A percentile compares a stretch with the other conserved stretches of the same genome.
phyloP scores from a whole-genome alignment of 2,113 vertebrate species.

The Perccottus glenii region DNA sequence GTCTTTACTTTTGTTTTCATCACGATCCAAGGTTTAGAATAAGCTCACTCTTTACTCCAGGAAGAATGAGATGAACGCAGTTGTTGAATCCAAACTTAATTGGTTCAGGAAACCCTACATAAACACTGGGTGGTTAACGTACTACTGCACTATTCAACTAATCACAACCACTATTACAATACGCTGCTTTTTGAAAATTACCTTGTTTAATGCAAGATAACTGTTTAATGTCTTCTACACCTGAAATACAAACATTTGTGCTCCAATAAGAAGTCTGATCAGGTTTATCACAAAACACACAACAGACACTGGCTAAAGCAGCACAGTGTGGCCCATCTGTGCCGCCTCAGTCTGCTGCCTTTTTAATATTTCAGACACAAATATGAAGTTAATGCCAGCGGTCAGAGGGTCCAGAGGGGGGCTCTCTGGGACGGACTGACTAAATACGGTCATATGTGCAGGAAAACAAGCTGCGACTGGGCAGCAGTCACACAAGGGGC shows the following conservation, averaged over 20 bases:
- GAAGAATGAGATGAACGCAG: no score
- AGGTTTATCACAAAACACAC: neutral
- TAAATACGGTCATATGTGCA: conserved; percentile 65
- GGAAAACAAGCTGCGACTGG: conserved; percentile 72
- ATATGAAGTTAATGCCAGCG: conserved; percentile 4
- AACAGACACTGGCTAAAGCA: neutral
- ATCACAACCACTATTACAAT: conserved; percentile 7
- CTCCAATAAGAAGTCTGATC: conserved; percentile 4
- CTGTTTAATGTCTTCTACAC: conserved; percentile 62
- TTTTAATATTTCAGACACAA: conserved; percentile 12
- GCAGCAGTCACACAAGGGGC: conserved; percentile 54
- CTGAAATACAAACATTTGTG: conserved; percentile 57
- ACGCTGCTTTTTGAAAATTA: conserved; percentile 52
- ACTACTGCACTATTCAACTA: neutral
- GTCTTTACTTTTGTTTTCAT: no score
- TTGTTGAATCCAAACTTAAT: neutral
- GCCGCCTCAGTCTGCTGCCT: conserved; percentile 6
- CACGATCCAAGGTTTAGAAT: neutral
- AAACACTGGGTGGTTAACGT: conserved; percentile 17
- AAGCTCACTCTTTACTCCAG: no score
- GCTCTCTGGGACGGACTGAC: conserved; percentile 38
- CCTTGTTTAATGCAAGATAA: conserved; percentile 21
- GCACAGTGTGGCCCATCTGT: neutral
- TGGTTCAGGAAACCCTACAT: conserved; percentile 19
- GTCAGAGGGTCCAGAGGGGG: conserved; percentile 21